These are phyloP conservation scores for Polypedilum vanderplanki DNA, from an alignment of 1,140 invertebrate genomes.

Conservation along the genomic window DNA sequence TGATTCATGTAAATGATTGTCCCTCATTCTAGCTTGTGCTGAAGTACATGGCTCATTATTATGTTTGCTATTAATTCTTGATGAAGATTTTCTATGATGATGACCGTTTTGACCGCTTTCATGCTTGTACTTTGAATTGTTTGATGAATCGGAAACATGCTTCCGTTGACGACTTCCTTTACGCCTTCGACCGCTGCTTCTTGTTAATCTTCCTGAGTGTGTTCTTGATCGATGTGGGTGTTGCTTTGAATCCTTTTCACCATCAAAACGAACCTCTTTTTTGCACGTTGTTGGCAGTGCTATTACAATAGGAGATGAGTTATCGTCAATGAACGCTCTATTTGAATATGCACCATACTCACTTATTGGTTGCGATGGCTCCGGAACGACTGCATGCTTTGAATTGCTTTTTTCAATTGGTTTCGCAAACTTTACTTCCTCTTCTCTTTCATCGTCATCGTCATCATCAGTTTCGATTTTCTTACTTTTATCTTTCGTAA, in stretches of 20 bases:
- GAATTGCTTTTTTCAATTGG: not conserved
- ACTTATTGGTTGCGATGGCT: conserved; percentile 16
- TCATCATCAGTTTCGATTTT: not conserved
- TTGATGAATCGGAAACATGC: conserved; percentile 36
- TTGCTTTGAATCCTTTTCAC: conserved; percentile 36
- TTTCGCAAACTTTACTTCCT: not conserved
- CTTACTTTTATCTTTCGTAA: not conserved
- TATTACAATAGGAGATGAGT: not conserved
- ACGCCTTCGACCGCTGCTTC: conserved; percentile 35
- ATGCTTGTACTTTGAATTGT: conserved; percentile 32
- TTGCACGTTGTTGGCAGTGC: conserved; percentile 32
- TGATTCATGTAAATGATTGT: conserved; percentile 45
- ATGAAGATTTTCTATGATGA: conserved; percentile 8
- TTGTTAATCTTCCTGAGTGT: conserved; percentile 41
- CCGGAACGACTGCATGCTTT: not conserved
- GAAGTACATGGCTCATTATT: conserved; percentile 30
- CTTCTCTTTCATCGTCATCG: not conserved
- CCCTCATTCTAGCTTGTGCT: conserved; percentile 32
- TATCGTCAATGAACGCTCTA: not conserved
- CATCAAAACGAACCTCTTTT: conserved; percentile 43
- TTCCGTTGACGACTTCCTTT: conserved; percentile 37
- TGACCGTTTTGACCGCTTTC: conserved; percentile 31
- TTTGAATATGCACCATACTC: not conserved
- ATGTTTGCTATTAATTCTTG: not conserved
- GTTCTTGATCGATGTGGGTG: conserved; percentile 36